Evolutionary conservation across 37 sponge, comb jelly and placozoan species (phyloP), one percentile per base, ranked within the genome.

Genomic region (Petrosia ficiformis): DNA sequence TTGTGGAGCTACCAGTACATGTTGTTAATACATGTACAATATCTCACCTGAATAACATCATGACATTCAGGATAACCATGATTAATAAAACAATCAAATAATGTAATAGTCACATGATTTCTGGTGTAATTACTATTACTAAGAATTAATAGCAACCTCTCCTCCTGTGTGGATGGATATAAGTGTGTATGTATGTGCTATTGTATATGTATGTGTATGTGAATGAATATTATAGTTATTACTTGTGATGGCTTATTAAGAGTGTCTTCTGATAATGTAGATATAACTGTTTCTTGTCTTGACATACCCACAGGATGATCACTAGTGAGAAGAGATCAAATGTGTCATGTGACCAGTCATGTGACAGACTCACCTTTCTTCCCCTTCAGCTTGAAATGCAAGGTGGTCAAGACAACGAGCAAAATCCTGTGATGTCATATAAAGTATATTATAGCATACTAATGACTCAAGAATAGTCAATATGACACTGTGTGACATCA

Each of bases 61-160:
- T 42, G 68, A 42, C 82, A 44, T 0, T 44, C 59, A 1, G 96
- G 92, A 72, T 95, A 95, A 40, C 90, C 93, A 34, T 95, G 89
- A 36, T 65, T 74, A 39, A 64, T 61, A 75, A 90, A 96, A 65
- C 83, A 87, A 68, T 87, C 74, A 37, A 93, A 77, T 28, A 96
- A 36, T 8, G 89, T 75, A 1, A 91, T 88, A 4, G 87, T 32
- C 42, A 89, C 97, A 56, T 87, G 84, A 1, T 39, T 68, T 59
- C 28, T 65, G 25, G 78, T 68, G 79, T 84, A 96, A 77, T 73
- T 42, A 37, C 87, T 75, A 77, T 96, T 93, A 58, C 94, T 93
- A 68, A 93, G 69, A 16, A 93, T 75, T 35, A 93, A 83, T 54
- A 96, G 77, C 65, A 96, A 75, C 44, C 73, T 73, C 48, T 90